Base-by-base conservation (phyloP, 1,140 invertebrate species). In the Musca vetustissima region DNA sequence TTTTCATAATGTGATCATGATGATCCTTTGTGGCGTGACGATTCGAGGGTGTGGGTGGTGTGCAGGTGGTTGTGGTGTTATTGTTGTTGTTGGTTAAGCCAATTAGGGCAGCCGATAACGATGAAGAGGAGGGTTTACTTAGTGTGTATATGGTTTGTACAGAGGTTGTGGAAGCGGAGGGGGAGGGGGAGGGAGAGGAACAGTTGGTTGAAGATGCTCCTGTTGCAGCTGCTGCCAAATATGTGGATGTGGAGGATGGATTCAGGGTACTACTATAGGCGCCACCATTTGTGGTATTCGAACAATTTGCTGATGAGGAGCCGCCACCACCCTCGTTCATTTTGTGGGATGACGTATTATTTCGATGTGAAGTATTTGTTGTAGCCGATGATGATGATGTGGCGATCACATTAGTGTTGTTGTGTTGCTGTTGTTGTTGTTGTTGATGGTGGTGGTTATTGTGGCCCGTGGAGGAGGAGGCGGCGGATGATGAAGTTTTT, bases 101-200 rank as follows among this genome's bases (percentile, higher is more conserved):
- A 21, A 66, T 32, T 52, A 53, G 25, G 17, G 21, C 52, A 43
- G 49, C 24, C 55, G 50, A 28, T 67, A 32, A 9, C 36, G 66
- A 7, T 11, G 25, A 9, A 19, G 11, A 66, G 13, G 50, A 25
- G 47, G 65, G 70, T 15, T 79, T 80, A 68, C 78, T 80, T 6
- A 79, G 69, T 24, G 78, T 79, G 65, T 77, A 78, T 36, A 80
- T 78, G 47, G 76, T 78, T 67, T 77, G 72, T 43, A 80, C 78
- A 64, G 72, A 69, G 64, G 57, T 73, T 67, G 73, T 79, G 71
- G 71, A 73, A 57, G 47, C 50, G 6, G 48, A 25, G 0, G 47
- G 53, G 47, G 21, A 14, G 15, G 14, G 48, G 19, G 57, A 50
- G n/a, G n/a, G n/a, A n/a, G n/a, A n/a, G n/a, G n/a, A n/a, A n/a